Base-by-base conservation (phyloP, 2,113 vertebrate genomes). In the Rhea pennata region DNA sequence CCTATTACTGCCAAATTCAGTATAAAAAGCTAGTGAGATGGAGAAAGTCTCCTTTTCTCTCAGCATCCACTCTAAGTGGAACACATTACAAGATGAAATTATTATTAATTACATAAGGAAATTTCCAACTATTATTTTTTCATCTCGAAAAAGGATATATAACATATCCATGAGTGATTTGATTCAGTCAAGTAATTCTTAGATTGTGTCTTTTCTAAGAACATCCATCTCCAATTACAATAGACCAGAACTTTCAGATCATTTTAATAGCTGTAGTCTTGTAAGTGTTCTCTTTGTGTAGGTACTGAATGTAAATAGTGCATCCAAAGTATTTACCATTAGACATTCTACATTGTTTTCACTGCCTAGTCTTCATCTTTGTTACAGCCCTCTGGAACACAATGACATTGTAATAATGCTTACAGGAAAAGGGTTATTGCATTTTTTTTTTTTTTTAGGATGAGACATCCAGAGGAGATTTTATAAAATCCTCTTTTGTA, bases 351-450 rank as follows among this genome's bases (percentile, higher is more conserved):
- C 42, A 77, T 58, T 83, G 54, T 92, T 91, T 78, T 96, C 94
- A 95, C 91, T 93, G 97, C 93, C 93, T 91, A 74, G 77, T 92
- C 91, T 91, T 96, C 92, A 13, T 87, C 84, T 95, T 72, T 92
- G 73, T 94, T 92, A 95, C 81, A 95, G 83, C 92, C 95, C 94
- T 97, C 96, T 90, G 72, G 72, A 93, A 96, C 91, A 97, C 95
- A 95, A 94, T 7, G 89, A 97, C 95, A 96, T 95, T 96, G 96
- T 84, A 96, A 96, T 94, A 93, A 96, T 70, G 88, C 87, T 96
- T 82, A 96, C 87, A 93, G 93, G 74, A 94, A 94, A 87, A 97
- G 94, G 89, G 91, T 97, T 97, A 96, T 95, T 97, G 93, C 93
- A 96, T 96, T 59, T 92, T 90, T 83, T 96, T 59, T 92, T 90